Conservation (phyloP, 1,140 invertebrate species). For the Doryteuthis pealeii region DNA sequence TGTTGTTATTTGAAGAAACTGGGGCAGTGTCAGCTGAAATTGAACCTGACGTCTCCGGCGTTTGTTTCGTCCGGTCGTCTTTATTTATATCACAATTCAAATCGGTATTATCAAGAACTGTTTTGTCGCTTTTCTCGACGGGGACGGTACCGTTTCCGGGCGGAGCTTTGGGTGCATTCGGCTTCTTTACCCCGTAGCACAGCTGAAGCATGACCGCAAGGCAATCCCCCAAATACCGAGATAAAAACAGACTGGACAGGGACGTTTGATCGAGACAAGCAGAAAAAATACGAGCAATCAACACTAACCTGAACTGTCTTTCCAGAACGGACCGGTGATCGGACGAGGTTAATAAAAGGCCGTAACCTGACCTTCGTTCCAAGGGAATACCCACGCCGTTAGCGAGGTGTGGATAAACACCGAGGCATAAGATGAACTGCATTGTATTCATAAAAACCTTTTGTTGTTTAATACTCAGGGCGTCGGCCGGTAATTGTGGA, state of each 20-base stretch:
- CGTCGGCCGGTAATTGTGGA: conserved; percentile 29
- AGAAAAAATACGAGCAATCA: conserved; percentile 43
- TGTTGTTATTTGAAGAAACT: not conserved
- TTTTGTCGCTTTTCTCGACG: too few relatives aligned
- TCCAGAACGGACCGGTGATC: conserved; percentile 11
- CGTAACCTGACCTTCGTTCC: conserved; percentile 43
- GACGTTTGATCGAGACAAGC: conserved; percentile 54
- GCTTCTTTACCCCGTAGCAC: conserved; percentile 56
- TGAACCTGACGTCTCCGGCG: not conserved
- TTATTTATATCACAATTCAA: not conserved
- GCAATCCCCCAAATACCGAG: conserved; percentile 61
- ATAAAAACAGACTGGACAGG: conserved; percentile 56
- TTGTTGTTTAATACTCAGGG: conserved; percentile 57
- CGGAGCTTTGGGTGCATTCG: not conserved
- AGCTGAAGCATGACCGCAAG: conserved; percentile 73
- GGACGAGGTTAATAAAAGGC: conserved; percentile 17
- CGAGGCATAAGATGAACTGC: conserved; percentile 68
- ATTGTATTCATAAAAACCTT: conserved; percentile 57
- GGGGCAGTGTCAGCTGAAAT: not conserved
- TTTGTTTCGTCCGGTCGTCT: not conserved
- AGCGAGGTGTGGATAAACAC: conserved; percentile 69
- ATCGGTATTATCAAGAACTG: not conserved
- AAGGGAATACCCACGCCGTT: conserved; percentile 67
- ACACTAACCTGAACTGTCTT: conserved; percentile 28
- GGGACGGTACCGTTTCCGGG: not conserved